Base-by-base conservation (phyloP, 2,888 invertebrate genomes). In the Trachelus tabidus region DNA sequence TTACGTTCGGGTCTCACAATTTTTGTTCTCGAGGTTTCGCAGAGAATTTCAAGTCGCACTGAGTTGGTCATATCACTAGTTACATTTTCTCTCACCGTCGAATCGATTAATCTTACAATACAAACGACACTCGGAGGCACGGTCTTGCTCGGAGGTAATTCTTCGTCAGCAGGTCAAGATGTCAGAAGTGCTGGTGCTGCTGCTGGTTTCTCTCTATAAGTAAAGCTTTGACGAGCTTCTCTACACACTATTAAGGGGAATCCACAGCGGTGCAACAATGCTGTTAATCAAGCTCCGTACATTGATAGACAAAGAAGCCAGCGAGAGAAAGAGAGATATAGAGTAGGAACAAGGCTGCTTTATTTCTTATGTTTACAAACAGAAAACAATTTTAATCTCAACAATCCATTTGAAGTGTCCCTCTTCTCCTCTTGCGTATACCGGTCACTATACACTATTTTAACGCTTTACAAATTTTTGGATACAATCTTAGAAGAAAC, bases 111-210 rank as follows among this genome's bases (percentile, higher is more conserved):
- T 2, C 23, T 23, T 56, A 56, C 15, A 40, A 40, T 6, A 15
- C 56, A 56, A 56, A 56, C 23, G 56, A 34, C 31, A 34, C 15
- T 73, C 73, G 9, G 73, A 30, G 3, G 30, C n/a, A n/a, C n/a
- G n/a, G n/a, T n/a, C n/a, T n/a, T n/a, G n/a, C 15, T 73, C 73
- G 9, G 73, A 30, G 3, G 30, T 34, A 34, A 73, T 30, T 33
- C 33, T 11, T 34, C 73, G 71, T 35, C 71, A 30, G 77, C 73
- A 76, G 76, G 69, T 71, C 33, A 73, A 81, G 76, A 69, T 74
- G 75, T 71, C 73, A 79, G 75, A 76, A 75, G 77, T 79, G 80
- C 79, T 80, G 76, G 80, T 81, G 73, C 71, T 79, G 69, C 80
- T 71, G 74, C 76, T 56, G 56, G 23, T 56, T 56, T 56, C 56